These are phyloP conservation scores for Phanerotoma sp. DNA, from an alignment of 2,888 invertebrate genomes.

Conservation along the genomic window DNA sequence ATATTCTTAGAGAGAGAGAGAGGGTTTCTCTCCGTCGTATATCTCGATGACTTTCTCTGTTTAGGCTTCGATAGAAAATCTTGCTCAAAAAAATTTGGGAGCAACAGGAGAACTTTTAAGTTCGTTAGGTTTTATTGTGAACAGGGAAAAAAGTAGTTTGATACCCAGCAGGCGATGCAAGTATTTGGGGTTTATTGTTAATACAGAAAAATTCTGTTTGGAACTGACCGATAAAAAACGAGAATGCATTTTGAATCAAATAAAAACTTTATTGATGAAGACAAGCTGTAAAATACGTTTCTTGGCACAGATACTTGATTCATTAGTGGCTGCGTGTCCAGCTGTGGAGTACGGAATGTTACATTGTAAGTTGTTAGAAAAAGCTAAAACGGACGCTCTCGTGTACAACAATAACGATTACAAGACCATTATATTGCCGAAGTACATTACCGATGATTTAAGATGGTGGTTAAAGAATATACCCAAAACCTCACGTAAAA, in stretches of 20 bases:
- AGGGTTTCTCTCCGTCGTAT: not conserved
- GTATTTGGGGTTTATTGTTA: constrained; percentile 11
- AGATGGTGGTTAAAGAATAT: constrained; percentile 23
- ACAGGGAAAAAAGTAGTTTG: constrained; percentile 4
- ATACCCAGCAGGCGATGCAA: not conserved
- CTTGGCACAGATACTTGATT: constrained; percentile 22
- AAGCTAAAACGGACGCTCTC: constrained; percentile 26
- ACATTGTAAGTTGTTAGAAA: constrained; percentile 29
- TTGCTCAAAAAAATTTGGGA: not conserved
- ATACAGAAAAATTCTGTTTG: not conserved
- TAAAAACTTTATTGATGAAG: not conserved
- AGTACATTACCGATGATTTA: constrained; percentile 15
- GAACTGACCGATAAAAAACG: not conserved
- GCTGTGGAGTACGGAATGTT: constrained; percentile 31
- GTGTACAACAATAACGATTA: constrained; percentile 16
- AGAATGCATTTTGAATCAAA: constrained; percentile 6
- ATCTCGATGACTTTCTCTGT: constrained; percentile 8
- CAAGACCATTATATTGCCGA: constrained; percentile 8
- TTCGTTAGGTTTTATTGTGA: constrained; percentile 4
- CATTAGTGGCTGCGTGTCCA: constrained; percentile 64
- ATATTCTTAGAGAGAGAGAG: not conserved
- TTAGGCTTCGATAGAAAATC: not conserved
- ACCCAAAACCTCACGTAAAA: constrained; percentile 5
- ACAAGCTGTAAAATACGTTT: constrained; percentile 25
- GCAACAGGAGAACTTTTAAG: not conserved